Evolutionary conservation across 2,888 invertebrate species (phyloP).

Genomic region (Ornithoptera priamus): DNA sequence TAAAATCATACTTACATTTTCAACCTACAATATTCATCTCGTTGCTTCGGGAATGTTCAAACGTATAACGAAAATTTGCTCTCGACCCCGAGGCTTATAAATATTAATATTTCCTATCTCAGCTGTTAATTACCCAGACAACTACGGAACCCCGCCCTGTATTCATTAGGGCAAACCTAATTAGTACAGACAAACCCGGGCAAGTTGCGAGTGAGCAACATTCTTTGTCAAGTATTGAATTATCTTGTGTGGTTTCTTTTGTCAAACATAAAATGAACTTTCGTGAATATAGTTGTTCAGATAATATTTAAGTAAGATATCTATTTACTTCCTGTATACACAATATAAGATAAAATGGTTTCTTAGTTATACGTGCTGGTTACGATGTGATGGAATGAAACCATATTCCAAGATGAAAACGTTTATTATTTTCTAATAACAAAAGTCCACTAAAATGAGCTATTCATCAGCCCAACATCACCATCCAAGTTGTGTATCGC

Average conservation of each 20-base stretch:
- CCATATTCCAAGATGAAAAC: no score
- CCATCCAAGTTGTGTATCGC: no score
- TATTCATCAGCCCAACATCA: no score
- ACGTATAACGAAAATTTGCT: conserved; percentile 59
- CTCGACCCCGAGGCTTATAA: conserved; percentile 59
- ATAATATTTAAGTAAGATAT: not conserved
- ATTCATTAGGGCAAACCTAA: conserved; percentile 72
- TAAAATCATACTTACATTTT: not conserved
- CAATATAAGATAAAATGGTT: not conserved
- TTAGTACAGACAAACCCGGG: conserved; percentile 63
- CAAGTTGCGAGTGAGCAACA: conserved; percentile 46
- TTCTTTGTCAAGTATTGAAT: conserved; percentile 53
- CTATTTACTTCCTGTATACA: not conserved
- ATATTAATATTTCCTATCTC: conserved; percentile 76
- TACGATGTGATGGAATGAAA: no score
- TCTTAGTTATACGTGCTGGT: no score
- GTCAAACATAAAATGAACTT: conserved; percentile 18
- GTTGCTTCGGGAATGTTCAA: conserved; percentile 50
- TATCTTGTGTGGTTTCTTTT: conserved; percentile 33
- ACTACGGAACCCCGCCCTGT: conserved; percentile 66
- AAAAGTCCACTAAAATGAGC: no score
- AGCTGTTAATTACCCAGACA: conserved; percentile 72
- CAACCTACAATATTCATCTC: conserved; percentile 61
- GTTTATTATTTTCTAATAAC: no score
- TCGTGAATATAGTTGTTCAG: conserved; percentile 8